Conservation (phyloP, 1,140 invertebrate species). For the Akabosia matsudoensis region DNA sequence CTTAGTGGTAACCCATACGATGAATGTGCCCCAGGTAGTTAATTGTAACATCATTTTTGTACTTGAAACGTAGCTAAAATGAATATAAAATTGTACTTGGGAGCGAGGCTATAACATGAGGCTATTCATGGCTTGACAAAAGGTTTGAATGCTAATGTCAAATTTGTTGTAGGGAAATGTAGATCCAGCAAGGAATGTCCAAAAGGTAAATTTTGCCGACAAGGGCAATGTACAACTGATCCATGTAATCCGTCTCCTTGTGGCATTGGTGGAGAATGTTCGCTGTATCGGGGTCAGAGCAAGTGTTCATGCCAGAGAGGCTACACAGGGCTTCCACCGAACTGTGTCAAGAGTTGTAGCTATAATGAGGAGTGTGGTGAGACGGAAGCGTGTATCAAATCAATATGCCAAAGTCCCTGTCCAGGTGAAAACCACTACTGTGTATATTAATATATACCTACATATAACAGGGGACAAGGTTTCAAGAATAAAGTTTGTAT, state of each 20-base stretch:
- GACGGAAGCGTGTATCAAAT: conserved; percentile 55
- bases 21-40: conserved; percentile 16
- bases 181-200: conserved; percentile 7
- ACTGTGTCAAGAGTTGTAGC: conserved; percentile 72
- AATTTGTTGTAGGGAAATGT: neutral
- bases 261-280: conserved; percentile 4
- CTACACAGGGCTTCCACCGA: conserved; percentile 75
- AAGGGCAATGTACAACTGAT: conserved; percentile 18
- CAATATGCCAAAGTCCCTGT: conserved; percentile 78
- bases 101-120: neutral
- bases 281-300: neutral
- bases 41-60: neutral
- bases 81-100: neutral
- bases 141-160: neutral
- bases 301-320: conserved; percentile 65
- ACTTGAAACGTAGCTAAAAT: neutral
- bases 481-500: neutral
- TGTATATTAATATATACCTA: neutral
- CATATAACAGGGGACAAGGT: neutral
- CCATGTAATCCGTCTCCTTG: conserved; percentile 19
- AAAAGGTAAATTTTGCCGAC: conserved; percentile 15
- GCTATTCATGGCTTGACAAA: neutral
- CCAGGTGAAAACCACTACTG: conserved; percentile 51
- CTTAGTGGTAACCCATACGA: conserved; percentile 15
- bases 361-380: conserved; percentile 71